Base-by-base conservation (phyloP, 2,888 invertebrate species). In the Coecobrya sp. region DNA sequence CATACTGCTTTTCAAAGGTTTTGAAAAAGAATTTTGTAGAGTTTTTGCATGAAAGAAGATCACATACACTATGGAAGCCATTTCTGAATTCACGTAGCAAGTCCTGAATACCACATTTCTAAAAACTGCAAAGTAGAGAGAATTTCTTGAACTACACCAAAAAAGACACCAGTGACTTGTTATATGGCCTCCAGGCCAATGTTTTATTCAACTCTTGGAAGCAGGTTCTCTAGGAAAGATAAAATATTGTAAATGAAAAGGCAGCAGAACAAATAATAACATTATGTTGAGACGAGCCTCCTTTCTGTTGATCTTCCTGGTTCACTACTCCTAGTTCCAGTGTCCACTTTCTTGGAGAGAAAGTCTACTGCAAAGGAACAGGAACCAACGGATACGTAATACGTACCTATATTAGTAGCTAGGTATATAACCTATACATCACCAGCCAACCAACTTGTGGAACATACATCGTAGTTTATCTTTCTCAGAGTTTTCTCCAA, bases 161-260 rank as follows among this genome's bases (percentile, higher is more conserved):
- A 65, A 65, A 65, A 27, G 27, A 2, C 65, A 25, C 25, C n/a
- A 22, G n/a, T 8, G 30, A 8, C n/a, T 36, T 70, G n/a, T 70
- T n/a, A 19, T 36, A 36, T 70, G 3, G 30, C 36, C 70, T 7
- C 3, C 16, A 73, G 86, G 73, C 30, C 36, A 30, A 76, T 86
- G 86, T 86, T 86, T 86, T 86, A 86, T 86, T 86, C 86, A 86
- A 59, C 73, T 45, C 13, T 85, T 22, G 70, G 22, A 36, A 52
- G 42, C 19, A 22, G 10, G 5, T 19, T 11, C 22, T 45, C 70
- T 36, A 30, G 13, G 19, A 16, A 25, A 70, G 70, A 86, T 68
- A 86, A 86, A 68, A 86, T 65, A 86, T 86, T 86, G 86, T 65
- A 68, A 68, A 65, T 62, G 86, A 86, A 86, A 70, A 42, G 36